A percentile compares a stretch with the other conserved stretches of the same genome.
phyloP scores from a whole-genome alignment of 2,888 invertebrate species.

The Alloscopus bannaensis region DNA sequence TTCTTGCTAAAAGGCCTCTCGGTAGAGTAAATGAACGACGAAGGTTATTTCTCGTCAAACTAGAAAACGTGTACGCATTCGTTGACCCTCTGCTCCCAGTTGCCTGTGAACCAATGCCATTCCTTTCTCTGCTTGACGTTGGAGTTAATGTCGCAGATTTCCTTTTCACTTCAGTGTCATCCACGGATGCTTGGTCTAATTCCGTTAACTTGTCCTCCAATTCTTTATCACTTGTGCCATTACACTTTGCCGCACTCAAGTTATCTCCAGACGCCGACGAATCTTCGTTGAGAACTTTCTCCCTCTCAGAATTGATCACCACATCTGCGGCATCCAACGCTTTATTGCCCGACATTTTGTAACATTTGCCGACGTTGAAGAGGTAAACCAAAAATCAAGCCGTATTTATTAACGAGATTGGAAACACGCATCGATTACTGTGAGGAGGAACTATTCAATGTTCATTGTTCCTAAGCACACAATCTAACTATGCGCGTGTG shows the following conservation, averaged over 20 bases:
- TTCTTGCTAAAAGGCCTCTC: constrained; percentile 68
- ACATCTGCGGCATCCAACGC: constrained; percentile 24
- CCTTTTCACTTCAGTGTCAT: constrained; percentile 46
- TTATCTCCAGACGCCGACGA: background rate
- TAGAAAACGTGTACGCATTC: constrained; percentile 50
- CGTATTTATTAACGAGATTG: too few species aligned
- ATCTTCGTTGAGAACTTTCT: background rate
- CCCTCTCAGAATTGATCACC: constrained; percentile 6
- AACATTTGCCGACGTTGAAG: too few species aligned
- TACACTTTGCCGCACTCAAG: background rate
- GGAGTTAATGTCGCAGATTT: constrained; percentile 69
- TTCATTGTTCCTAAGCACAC: too few species aligned
- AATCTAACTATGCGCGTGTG: too few species aligned
- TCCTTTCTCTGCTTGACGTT: constrained; percentile 30
- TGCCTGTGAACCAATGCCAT: constrained; percentile 20
- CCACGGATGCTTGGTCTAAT: constrained; percentile 31
- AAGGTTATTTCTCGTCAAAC: constrained; percentile 70
- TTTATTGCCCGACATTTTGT: constrained; percentile 35
- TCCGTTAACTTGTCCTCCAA: constrained; percentile 54
- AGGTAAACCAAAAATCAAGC: too few species aligned
- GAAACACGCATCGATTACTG: too few species aligned
- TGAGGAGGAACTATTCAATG: too few species aligned
- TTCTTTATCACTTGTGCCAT: constrained; percentile 28
- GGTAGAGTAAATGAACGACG: constrained; percentile 73
- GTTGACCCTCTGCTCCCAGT: constrained; percentile 30